Evolutionary conservation across 1,140 invertebrate species (phyloP), one percentile per base, ranked within the genome.

Genomic region (Platyura marginata): DNA sequence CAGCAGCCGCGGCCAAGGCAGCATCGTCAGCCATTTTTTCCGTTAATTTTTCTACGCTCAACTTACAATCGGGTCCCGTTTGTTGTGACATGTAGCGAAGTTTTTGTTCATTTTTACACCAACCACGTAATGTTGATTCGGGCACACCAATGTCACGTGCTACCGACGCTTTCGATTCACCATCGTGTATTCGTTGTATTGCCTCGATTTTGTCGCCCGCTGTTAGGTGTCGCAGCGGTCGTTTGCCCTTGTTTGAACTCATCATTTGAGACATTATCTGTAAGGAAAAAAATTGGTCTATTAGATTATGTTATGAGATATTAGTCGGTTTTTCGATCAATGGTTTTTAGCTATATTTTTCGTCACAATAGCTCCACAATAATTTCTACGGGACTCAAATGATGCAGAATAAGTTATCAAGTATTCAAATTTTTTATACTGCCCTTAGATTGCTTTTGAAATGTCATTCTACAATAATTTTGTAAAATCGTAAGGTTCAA

Each of bases 41-140:
- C 1, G 40, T 46, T 19, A 61, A 29, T n/a, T 38, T 38, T 18
- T 38, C 36, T 10, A 38, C n/a, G 18, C 16, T 38, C 9, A 38
- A 18, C 11, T 38, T 38, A 20, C 19, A 18, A 13, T 38, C 36
- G 2, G 36, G 20, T 18, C 18, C n/a, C 11, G 36, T 11, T 44
- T 76, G 72, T 10, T 72, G 64, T 1, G 75, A 75, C 67, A 81
- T 75, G 38, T 73, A 75, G 1, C 75, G 69, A 1, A 85, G 69
- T 51, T 84, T 85, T 45, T 79, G 72, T 51, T 83, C 79, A 48
- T 81, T 80, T 53, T 87, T 87, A 61, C 81, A 87, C 82, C 82
- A 87, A 16, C 82, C 81, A 0, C 82, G 66, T 1, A 87, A 59
- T 0, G 81, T 87, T 0, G 80, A 84, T 55, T 87, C 82, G 0